phyloP scores from a whole-genome alignment of 2,797 vertebrate genomes.

The Sebastes baramenuke region DNA sequence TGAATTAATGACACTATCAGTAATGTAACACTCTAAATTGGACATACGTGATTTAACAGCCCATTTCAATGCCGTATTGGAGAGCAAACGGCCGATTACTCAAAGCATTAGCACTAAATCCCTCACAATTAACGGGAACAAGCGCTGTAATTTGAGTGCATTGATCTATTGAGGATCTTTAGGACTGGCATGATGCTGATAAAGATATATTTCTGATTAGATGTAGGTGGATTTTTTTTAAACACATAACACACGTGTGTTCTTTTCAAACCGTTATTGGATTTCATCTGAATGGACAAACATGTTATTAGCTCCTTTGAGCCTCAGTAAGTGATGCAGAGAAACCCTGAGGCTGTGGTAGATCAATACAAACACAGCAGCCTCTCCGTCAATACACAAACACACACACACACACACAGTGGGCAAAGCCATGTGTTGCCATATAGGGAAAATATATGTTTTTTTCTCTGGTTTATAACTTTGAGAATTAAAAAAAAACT shows the following conservation, averaged over 20 bases:
- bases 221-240: neutral
- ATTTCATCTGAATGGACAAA: slow-evolving; percentile 14
- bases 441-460: neutral
- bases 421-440: neutral
- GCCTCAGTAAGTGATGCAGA: slow-evolving; percentile 45
- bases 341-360: slow-evolving; percentile 32
- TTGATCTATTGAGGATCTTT: slow-evolving; percentile 14
- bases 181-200: neutral
- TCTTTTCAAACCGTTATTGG: slow-evolving; percentile 37
- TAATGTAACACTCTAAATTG: slow-evolving; percentile 27
- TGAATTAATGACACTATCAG: slow-evolving; percentile 42
- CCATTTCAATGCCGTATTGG: slow-evolving; percentile 22
- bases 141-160: slow-evolving; percentile 9
- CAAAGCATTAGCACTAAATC: slow-evolving; percentile 40
- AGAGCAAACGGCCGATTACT: slow-evolving; percentile 48
- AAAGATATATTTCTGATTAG: neutral
- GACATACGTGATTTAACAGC: slow-evolving; percentile 21
- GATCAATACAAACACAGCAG: slow-evolving; percentile 26
- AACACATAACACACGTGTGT: neutral
- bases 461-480: neutral
- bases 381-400: neutral
- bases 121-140: slow-evolving; percentile 45
- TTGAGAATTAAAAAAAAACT: neutral
- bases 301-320: slow-evolving; percentile 39
- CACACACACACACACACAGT: neutral